A percentile compares a stretch with the other conserved stretches of the same genome.
Evolutionary conservation across 2,113 vertebrate species (phyloP).

Genomic region (Columba janthina): DNA sequence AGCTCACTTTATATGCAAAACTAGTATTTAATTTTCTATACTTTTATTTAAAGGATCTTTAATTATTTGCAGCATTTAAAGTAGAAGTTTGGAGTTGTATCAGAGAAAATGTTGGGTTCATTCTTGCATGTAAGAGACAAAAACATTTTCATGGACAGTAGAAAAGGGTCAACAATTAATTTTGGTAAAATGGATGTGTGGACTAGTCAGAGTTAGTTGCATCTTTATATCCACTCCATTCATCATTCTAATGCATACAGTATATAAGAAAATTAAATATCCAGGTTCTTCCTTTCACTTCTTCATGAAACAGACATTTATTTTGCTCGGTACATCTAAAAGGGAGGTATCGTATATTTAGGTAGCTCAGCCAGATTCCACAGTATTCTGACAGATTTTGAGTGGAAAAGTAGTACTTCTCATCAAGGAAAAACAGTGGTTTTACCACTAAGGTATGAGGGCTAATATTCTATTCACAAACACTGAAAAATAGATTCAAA

Average conservation of each 20-base stretch:
- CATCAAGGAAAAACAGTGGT: background rate
- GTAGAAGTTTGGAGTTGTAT: slow-evolving; percentile 13
- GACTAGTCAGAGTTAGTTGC: background rate
- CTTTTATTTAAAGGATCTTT: slow-evolving; percentile 60
- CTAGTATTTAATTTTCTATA: slow-evolving; percentile 60
- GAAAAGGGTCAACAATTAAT: background rate
- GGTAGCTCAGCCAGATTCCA: background rate
- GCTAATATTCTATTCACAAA: background rate
- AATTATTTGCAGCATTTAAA: slow-evolving; percentile 62
- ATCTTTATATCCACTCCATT: background rate
- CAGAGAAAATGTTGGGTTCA: background rate
- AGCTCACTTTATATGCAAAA: slow-evolving; percentile 65
- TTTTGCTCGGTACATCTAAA: background rate
- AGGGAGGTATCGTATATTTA: background rate
- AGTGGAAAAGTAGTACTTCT: background rate
- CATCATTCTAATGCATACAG: background rate
- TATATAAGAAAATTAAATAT: background rate
- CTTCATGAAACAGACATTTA: background rate
- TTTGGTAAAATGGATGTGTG: background rate
- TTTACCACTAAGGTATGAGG: background rate
- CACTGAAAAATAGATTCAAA: background rate
- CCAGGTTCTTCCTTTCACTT: background rate
- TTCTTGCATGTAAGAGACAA: background rate
- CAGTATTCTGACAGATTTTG: background rate
- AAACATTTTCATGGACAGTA: background rate